Percentiles rank a stretch among this genome's conserved stretches.
phyloP scores from a whole-genome alignment of 2,888 invertebrate genomes.

The Microctonus aethiopoides region DNA sequence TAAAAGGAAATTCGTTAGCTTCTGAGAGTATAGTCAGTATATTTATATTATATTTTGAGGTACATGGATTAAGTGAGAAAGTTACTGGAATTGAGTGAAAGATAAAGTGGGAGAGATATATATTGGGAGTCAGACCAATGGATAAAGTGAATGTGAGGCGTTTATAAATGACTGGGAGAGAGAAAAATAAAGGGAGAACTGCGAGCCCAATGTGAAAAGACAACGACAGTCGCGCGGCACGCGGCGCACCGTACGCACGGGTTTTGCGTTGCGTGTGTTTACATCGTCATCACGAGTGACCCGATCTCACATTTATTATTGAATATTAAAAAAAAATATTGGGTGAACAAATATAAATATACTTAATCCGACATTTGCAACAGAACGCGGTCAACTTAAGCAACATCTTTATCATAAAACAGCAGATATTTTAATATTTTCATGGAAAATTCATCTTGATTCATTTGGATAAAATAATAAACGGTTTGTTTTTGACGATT shows the following conservation, averaged over 20 bases:
- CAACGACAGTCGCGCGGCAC: conserved; percentile 63
- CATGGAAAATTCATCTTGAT: too few relatives aligned
- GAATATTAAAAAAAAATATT: too few relatives aligned
- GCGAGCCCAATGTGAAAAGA: conserved; percentile 30
- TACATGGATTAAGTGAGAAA: too few relatives aligned
- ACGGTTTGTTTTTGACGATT: neutral
- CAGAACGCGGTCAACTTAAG: neutral
- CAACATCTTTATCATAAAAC: neutral
- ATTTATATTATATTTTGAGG: too few relatives aligned
- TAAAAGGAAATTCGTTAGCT: too few relatives aligned
- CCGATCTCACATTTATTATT: neutral
- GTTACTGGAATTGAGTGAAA: too few relatives aligned
- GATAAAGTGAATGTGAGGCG: conserved; percentile 20
- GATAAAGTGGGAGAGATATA: conserved; percentile 25
- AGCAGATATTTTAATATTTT: neutral
- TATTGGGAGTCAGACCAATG: conserved; percentile 36
- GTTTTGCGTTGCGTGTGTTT: conserved; percentile 41
- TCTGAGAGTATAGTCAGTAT: too few relatives aligned
- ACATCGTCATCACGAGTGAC: neutral
- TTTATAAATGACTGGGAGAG: conserved; percentile 12
- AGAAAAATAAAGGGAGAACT: conserved; percentile 34
- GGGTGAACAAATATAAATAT: too few relatives aligned
- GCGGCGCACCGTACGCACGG: conserved; percentile 61
- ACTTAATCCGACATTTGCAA: neutral
- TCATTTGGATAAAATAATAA: too few relatives aligned